Base-by-base conservation (phyloP, 2,888 invertebrate genomes). In the Agrypnus murinus region DNA sequence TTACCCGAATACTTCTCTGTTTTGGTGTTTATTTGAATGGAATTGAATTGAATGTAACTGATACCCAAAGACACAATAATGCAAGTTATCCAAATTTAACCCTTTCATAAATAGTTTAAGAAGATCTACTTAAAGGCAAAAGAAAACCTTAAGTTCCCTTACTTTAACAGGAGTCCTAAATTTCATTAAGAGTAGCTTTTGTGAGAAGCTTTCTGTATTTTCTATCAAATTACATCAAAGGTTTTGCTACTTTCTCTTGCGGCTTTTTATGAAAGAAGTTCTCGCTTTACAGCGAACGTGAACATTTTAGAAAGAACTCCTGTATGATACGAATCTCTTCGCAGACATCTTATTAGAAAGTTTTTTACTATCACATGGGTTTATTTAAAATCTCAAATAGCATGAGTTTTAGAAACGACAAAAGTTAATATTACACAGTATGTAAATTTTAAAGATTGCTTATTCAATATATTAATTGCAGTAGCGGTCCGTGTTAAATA, bases 191-290 rank as follows among this genome's bases (percentile, higher is more conserved):
- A 14, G 40, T 34, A 59, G 48, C 65, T 66, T 66, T 66, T 38
- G 65, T 48, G 38, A 48, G 15, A 15, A 66, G 59, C 25, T 59
- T 25, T 25, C 19, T 38, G 60, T 67, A 67, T 55, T 67, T 55
- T 60, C 60, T 67, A 59, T 60, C 53, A 62, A 67, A 67, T 67
- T 60, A 67, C 60, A 53, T 67, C 60, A 67, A 67, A 67, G 67
- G 55, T 67, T 67, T 60, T 60, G 43, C 60, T 53, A 60, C 59
- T 60, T 48, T 65, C 40, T 19, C 31, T 50, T 66, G 38, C 58
- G 60, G 32, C 43, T 53, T 62, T 58, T 50, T 67, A 60, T 48
- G 40, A 67, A 60, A 59, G 60, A 50, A 66, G 38, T 60, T 67
- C 60, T 15, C 25, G 36, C 46, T 48, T 66, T 48, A 36, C 55